A percentile compares a stretch with the other conserved stretches of the same genome.
Evolutionary conservation across 2,113 vertebrate genomes (phyloP).

Genomic region (Nannobrachium achirus): DNA sequence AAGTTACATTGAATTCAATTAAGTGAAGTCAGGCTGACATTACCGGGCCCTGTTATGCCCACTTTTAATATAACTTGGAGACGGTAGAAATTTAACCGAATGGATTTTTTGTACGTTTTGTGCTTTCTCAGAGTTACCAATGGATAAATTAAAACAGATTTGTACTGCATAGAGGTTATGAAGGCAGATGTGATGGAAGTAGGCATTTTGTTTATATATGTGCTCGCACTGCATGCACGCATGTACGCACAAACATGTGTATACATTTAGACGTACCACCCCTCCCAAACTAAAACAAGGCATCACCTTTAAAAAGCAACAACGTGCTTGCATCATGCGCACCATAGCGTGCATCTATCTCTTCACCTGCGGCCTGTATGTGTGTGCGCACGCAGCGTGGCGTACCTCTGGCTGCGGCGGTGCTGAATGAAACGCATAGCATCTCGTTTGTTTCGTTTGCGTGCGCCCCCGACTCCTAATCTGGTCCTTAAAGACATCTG

Average conservation of each 20-base stretch:
- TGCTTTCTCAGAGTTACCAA: too few species aligned
- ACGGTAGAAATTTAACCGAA: too few species aligned
- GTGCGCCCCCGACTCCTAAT: slow-evolving; percentile 79
- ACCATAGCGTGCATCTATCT: slow-evolving; percentile 11
- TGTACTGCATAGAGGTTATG: too few species aligned
- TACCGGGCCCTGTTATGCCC: slow-evolving; percentile 29
- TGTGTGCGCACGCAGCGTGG: slow-evolving; percentile 6
- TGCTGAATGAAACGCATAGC: slow-evolving; percentile 67
- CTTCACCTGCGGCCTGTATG: slow-evolving; percentile 1
- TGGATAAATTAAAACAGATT: too few species aligned
- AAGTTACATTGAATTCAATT: slow-evolving; percentile 63
- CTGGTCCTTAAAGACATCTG: slow-evolving; percentile 85
- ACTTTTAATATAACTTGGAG: background rate
- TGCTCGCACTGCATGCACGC: too few species aligned
- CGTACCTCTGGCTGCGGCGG: slow-evolving; percentile 37
- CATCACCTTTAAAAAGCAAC: slow-evolving; percentile 46
- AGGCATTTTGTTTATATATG: too few species aligned
- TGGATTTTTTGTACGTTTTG: too few species aligned
- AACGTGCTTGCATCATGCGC: slow-evolving; percentile 44
- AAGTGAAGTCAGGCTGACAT: slow-evolving; percentile 25
- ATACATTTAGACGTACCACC: too few species aligned
- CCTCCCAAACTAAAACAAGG: slow-evolving; percentile 33
- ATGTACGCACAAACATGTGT: too few species aligned
- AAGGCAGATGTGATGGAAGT: too few species aligned
- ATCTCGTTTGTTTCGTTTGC: slow-evolving; percentile 79